Evolutionary conservation across 2,113 vertebrate genomes (phyloP), one percentile per base, ranked within the genome.

Genomic region (Canis aureus): DNA sequence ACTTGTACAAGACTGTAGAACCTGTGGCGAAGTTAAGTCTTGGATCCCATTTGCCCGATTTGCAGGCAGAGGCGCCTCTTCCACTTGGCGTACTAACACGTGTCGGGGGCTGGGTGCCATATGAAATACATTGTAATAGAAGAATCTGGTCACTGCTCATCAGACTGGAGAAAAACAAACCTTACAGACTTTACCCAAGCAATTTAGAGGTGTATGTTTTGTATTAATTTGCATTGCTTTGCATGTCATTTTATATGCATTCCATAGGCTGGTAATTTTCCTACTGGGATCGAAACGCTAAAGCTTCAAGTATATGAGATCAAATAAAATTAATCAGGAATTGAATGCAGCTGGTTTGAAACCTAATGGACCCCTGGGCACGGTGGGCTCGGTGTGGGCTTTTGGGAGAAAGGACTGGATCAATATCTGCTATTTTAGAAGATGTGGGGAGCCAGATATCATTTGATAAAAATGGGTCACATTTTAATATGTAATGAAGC

Each of bases 181-280:
- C 79, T n/a, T 55, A 66, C 43, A 95, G 79, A 38, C 55, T 95
- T 96, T 60, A 59, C 87, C 83, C 81, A 51, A 93, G 43, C 59
- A 79, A 32, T 89, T 86, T 83, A 83, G 74, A 94, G 59, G 57
- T 59, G 15, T 32, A 62, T 64, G 86, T 94, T 90, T 93, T 96
- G 80, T 91, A 71, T 85, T 96, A 79, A 92, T 98, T 95, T 98
- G 92, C 94, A 96, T 98, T 81, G 69, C 53, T 97, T 96, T 98
- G 88, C 95, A 92, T 94, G 87, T 43, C 16, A 92, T 87, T 95
- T 90, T 73, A 78, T 96, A 85, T 84, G 92, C 64, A 96, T 97
- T 81, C 94, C 94, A 79, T 95, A 92, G 91, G 90, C 80, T 88
- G 59, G 78, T 95, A 73, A 87, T 97, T 97, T 98, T 83, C 91